Evolutionary conservation across 2,113 vertebrate species (phyloP), one percentile per base, ranked within the genome.

Genomic region (Muntiacus muntjak): DNA sequence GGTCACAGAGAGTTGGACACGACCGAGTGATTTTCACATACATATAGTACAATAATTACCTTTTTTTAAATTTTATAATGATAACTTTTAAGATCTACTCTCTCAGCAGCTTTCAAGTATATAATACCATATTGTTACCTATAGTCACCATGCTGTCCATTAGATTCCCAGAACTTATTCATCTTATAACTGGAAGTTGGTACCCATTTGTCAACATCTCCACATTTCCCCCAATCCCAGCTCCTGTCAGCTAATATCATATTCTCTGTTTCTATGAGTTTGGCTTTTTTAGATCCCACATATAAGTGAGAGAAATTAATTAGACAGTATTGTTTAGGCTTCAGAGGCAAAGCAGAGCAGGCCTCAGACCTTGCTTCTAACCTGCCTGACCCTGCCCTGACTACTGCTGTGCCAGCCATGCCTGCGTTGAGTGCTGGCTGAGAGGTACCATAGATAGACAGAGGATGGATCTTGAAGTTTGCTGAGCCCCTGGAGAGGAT

Each of bases 21-120:
- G 1, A 33, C 62, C 0, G 0, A 64, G 30, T 0, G 3, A 64
- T 33, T 33, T 64, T 33, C 62, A 33, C 62, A 64, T 62, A 30
- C 13, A 30, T 64, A 33, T 15, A 55, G 33, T 54, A 83, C 81
- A 83, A 15, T 83, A 36, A 26, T 52, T 55, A 36, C 3, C 52
- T 55, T 25, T 55, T 83, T 55, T 83, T 15, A 4, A 4, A 55
- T 83, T 55, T 83, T 54, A 12, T 50, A 33, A 6, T 82, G 47
- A 52, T 52, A 82, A 52, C 79, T 54, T 54, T 82, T 33, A 55
- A 55, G 33, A 83, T 15, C 81, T 36, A 83, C 81, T 5, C 50
- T 83, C 50, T 83, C 54, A 55, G 33, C 81, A 83, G 21, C 52
- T 25, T 83, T 52, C 47, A 52, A 82, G 17, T 13, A 33, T 52